Base-by-base conservation (phyloP, 92 coral and sea anemone genomes). In the Palythoa heliodiscus region DNA sequence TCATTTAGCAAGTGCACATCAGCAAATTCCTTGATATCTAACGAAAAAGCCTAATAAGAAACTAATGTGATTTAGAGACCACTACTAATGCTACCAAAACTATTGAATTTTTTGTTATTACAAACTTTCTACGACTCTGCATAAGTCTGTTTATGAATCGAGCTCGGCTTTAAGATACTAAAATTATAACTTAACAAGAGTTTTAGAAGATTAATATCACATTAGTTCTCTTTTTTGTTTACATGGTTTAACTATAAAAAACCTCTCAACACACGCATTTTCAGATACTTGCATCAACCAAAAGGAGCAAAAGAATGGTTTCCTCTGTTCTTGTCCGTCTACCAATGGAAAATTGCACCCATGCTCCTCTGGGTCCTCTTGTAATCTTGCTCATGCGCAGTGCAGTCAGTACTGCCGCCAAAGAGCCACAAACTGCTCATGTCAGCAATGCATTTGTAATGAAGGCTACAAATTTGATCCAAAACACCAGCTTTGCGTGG, bases 361-460 rank as follows among this genome's bases (percentile, higher is more conserved):
- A 8, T 80, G 84, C 74, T 60, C 84, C 5, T 35, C 74, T 23
- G 43, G 22, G 3, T 43, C 12, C 13, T 70, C 43, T 12, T 80
- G 84, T 48, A 23, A 52, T 15, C 29, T 67, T 54, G 61, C 84
- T 7, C 60, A 5, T 4, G 84, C 84, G 10, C 38, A 40, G 20
- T 80, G 84, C 74, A 80, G 25, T 2, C 57, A 20, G 11, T 48
- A n/a, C 43, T 80, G 84, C 22, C 35, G 66, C 73, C 38, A 61
- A 11, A 61, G 55, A 5, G 60, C 13, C 22, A 68, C 84, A 29
- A 66, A 66, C 39, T 80, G 84, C 24, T 48, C 84, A 35, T 80
- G 84, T 60, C 84, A 80, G 39, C 84, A 43, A 48, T 80, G 84
- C 40, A 80, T 23, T 13, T 80, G 84, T 63, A 43, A 48, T 25